Conservation (phyloP, 92 coral and sea anemone genomes). For the Metridium senile region DNA sequence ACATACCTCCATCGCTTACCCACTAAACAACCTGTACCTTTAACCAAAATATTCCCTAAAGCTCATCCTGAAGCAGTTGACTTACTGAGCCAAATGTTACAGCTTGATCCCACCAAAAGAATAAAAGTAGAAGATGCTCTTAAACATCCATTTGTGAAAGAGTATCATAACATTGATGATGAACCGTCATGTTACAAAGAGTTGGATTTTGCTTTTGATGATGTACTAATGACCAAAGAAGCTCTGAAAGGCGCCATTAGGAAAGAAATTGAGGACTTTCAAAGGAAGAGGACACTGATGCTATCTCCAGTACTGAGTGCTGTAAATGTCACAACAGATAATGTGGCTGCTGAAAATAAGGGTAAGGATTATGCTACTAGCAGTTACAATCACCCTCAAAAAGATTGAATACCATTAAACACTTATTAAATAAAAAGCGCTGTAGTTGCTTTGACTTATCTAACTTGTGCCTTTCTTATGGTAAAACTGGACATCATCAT, state of each 20-base stretch:
- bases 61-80: constrained; percentile 72
- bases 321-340: neutral
- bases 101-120: constrained; percentile 83
- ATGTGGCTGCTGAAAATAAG: neutral
- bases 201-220: constrained; percentile 91
- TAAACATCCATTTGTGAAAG: constrained; percentile 70
- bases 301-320: constrained; percentile 50
- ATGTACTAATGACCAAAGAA: constrained; percentile 75
- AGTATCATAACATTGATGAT: constrained; percentile 91
- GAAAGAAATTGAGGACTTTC: constrained; percentile 78
- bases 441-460: too few species aligned
- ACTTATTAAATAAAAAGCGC: too few species aligned
- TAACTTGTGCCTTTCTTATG: too few species aligned
- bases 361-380: neutral
- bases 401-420: too few species aligned
- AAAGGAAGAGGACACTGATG: constrained; percentile 40
- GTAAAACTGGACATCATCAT: too few species aligned
- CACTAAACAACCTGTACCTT: constrained; percentile 75
- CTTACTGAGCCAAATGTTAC: constrained; percentile 84
- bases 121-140: constrained; percentile 82
- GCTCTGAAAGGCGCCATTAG: constrained; percentile 79
- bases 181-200: constrained; percentile 88
- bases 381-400: too few species aligned
- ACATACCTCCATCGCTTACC: constrained; percentile 86
- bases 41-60: constrained; percentile 77